Evolutionary conservation across 2,888 invertebrate species (phyloP).

Genomic region (Pollenia angustigena): DNA sequence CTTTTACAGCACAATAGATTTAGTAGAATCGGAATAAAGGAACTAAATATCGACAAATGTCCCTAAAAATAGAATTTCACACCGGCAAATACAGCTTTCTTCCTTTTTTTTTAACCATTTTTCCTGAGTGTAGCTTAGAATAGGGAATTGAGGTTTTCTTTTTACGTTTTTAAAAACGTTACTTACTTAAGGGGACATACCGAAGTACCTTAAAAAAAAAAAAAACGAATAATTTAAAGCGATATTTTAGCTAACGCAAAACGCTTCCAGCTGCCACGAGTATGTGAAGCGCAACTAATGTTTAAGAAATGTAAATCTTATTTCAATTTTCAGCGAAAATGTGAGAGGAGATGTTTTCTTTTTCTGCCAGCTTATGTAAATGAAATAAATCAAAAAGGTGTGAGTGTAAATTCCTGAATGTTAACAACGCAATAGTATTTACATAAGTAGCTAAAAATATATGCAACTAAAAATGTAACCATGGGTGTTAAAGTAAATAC

Average conservation of each 20-base stretch:
- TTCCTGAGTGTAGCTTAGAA: not conserved
- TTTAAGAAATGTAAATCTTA: conserved; percentile 60
- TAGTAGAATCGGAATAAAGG: too few species aligned
- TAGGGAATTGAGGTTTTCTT: conserved; percentile 46
- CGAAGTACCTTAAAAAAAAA: too few species aligned
- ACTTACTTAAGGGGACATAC: conserved; percentile 37
- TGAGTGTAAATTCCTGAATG: conserved; percentile 9
- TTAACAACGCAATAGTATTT: conserved; percentile 45
- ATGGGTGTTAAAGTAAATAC: not conserved
- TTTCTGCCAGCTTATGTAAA: conserved; percentile 58
- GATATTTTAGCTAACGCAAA: conserved; percentile 49
- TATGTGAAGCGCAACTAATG: conserved; percentile 69
- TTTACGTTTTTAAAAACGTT: conserved; percentile 4
- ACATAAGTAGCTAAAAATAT: conserved; percentile 13
- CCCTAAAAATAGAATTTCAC: too few species aligned
- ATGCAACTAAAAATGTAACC: too few species aligned
- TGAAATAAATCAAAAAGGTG: conserved; percentile 46
- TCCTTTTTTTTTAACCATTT: not conserved
- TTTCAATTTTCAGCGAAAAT: conserved; percentile 27
- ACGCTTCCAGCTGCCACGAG: conserved; percentile 39
- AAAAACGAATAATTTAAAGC: conserved; percentile 36
- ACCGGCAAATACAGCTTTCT: too few species aligned
- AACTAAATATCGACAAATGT: too few species aligned
- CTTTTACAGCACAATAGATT: too few species aligned
- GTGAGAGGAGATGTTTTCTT: conserved; percentile 15